Evolutionary conservation across 2,888 invertebrate genomes (phyloP), one percentile per base, ranked within the genome.

Genomic region (Lithophane leautieri): DNA sequence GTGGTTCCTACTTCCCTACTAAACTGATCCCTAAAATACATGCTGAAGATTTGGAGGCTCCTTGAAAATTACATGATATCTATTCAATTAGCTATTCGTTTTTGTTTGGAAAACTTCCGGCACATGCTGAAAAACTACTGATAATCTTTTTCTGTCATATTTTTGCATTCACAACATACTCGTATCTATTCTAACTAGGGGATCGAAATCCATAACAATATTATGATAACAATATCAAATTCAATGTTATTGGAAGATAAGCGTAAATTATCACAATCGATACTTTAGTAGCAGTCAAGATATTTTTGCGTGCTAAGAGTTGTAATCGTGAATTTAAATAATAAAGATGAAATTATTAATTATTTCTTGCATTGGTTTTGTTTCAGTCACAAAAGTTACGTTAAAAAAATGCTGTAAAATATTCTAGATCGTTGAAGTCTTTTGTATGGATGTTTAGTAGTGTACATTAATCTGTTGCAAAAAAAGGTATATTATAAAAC

Each of bases 351-450:
- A 19, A 25, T 54, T 28, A 22, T 11, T 2, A n/a, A 16, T 1
- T n/a, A n/a, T n/a, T 47, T 28, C 9, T 56, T 1, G 2, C 22
- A 12, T 28, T 40, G 25, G 16, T 44, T 75, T 61, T 44, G 6
- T 2, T 14, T 6, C 19, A 34, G 3, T 25, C 9, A 22, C 40
- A 40, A 28, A 40, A 16, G 2, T 40, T 28, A 12, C 4, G 7
- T 28, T 44, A 0, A 44, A 60, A 44, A 25, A 42, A 16, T 25
- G 16, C 22, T 34, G 40, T n/a, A 34, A 40, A 47, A 25, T 42
- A 0, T 68, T 61, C 42, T 68, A 72, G 69, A 63, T 87, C 87
- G 87, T 87, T 87, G 87, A 88, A 76, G 83, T 87, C 87, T 87
- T 88, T 87, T 87, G 79, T 88, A 83, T 73, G 78, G 70, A 67